These are phyloP conservation scores for Gobio gobio DNA, from an alignment of 2,113 vertebrate genomes.

Conservation along the genomic window DNA sequence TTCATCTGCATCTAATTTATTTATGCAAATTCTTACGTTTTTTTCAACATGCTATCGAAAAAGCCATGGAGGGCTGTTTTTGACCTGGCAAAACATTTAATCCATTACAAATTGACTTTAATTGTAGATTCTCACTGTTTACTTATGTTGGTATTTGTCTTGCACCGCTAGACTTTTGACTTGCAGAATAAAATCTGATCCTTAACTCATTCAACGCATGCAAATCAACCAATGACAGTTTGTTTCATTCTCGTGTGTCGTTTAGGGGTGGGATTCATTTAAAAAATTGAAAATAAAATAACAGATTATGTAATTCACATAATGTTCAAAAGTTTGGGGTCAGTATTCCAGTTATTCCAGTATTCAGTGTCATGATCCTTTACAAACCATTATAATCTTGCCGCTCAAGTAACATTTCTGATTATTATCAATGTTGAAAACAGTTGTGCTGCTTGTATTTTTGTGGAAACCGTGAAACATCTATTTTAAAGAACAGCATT, in stretches of 20 bases:
- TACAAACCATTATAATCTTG: not conserved
- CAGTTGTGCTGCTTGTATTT: not conserved
- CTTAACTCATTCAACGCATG: not conserved
- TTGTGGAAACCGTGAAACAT: not conserved
- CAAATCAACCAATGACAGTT: not conserved
- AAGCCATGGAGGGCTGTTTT: not conserved
- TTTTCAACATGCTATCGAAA: conserved; percentile 1
- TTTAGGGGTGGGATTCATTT: not conserved
- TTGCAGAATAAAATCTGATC: not conserved
- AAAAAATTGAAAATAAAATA: not conserved
- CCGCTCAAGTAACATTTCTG: not conserved
- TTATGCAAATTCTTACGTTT: conserved; percentile 10
- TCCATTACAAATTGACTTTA: not conserved
- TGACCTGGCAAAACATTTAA: not conserved
- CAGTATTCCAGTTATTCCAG: not conserved
- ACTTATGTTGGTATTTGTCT: not conserved
- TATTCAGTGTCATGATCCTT: not conserved
- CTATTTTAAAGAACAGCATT: not conserved
- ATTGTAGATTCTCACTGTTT: not conserved
- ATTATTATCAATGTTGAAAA: not conserved
- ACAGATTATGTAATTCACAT: not conserved
- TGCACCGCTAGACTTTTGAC: not conserved
- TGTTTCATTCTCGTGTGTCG: not conserved
- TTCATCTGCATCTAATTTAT: conserved; percentile 21
- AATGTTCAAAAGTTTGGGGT: no score